Base-by-base conservation (phyloP, 2,113 vertebrate species). In the Salvator merianae region DNA sequence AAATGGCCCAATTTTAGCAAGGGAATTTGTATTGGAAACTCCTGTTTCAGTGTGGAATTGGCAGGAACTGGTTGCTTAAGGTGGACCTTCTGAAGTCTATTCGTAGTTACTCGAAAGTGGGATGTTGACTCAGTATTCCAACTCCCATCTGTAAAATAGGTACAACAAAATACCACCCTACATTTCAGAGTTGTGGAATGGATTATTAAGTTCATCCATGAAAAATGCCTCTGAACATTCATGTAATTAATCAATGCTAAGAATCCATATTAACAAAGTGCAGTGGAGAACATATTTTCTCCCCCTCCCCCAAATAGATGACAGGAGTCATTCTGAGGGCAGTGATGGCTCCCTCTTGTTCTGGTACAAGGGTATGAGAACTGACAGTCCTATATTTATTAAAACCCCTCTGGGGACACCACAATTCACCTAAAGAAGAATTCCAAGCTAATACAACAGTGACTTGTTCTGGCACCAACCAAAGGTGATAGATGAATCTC, bases 341-440 rank as follows among this genome's bases (percentile, higher is more conserved):
- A 1, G 2, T 34, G 55, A 28, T 24, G 0, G 0, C 66, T 86
- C 86, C 79, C 79, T 20, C 1, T 18, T 59, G 82, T 30, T 73
- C 66, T 72, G 53, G 80, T 0, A 79, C 71, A 30, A 24, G 1
- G 53, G 68, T 59, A 32, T 30, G 36, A 53, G 22, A 34, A 82
- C 1, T 9, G 26, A 70, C 50, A 69, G 36, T 38, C 26, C 47
- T 28, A 74, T 65, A 3, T 86, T 75, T 82, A 66, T 84, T 84
- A 40, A 87, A 88, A 81, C 14, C 34, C 70, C 53, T 68, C 50
- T 0, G 0, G 13, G 10, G 34, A 1, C 28, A 9, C 8, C 40
- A 78, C 76, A n/a, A 55, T 34, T 71, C 82, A 66, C 47, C 79
- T 76, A 63, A n/a, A 91, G 0, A 1, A 26, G n/a, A 22, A 92